Percentiles rank a stretch among this genome's conserved stretches.
phyloP scores from a whole-genome alignment of 92 coral and sea anemone genomes.

The Anthopleura xanthogrammica region DNA sequence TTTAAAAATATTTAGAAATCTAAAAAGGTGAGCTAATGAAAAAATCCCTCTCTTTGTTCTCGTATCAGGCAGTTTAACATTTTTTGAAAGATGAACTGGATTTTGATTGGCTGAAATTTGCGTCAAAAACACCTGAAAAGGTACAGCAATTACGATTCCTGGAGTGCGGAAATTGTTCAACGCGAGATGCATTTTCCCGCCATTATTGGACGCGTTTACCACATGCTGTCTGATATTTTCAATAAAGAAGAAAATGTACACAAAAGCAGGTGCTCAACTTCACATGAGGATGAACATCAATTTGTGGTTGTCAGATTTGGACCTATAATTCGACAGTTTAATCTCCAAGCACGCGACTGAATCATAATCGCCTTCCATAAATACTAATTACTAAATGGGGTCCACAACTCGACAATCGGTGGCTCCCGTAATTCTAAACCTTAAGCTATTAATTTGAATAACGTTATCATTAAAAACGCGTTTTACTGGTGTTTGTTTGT shows the following conservation, averaged over 20 bases:
- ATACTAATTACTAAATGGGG: background rate
- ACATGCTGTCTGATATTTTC: slow-evolving; percentile 46
- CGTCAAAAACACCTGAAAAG: slow-evolving; percentile 1
- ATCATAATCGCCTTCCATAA: slow-evolving; percentile 4
- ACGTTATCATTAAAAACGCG: background rate
- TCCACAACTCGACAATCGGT: background rate
- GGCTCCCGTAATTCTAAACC: background rate
- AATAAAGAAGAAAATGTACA: slow-evolving; percentile 35
- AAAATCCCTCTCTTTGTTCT: background rate
- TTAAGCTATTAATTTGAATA: background rate
- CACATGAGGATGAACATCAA: slow-evolving; percentile 26
- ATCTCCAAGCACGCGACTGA: slow-evolving; percentile 18
- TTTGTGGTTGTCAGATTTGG: slow-evolving; percentile 22
- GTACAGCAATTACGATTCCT: background rate
- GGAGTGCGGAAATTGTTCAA: slow-evolving; percentile 20
- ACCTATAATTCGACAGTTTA: slow-evolving; percentile 12
- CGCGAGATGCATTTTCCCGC: slow-evolving; percentile 36
- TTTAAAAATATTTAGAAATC: background rate
- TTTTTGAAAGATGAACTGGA: background rate
- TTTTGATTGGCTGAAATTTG: background rate
- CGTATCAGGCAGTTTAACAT: background rate
- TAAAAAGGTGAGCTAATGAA: background rate
- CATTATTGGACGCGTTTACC: slow-evolving; percentile 31
- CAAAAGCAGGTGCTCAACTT: slow-evolving; percentile 35
- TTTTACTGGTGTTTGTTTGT: slow-evolving; percentile 1